Evolutionary conservation across 2,797 vertebrate genomes (phyloP).

Genomic region (Anisognathus igniventris): DNA sequence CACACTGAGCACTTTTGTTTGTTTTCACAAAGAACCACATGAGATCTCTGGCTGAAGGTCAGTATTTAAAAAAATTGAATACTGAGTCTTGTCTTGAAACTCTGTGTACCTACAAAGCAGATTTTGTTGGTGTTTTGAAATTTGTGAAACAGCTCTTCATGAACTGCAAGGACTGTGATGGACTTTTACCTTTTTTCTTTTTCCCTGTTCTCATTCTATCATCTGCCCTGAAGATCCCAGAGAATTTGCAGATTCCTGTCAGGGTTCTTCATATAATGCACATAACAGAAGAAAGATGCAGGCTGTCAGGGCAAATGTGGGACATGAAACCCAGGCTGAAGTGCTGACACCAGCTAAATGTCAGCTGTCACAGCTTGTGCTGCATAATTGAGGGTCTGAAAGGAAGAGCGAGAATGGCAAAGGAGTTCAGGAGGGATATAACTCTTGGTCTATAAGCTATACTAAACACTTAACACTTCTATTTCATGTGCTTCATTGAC

Average conservation of each 20-base stretch:
- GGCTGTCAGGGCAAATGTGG: background rate
- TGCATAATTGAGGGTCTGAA: background rate
- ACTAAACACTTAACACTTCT: background rate
- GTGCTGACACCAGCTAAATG: background rate
- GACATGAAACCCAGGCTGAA: background rate
- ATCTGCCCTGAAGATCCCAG: background rate
- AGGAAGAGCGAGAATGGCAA: background rate
- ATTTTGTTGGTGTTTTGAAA: background rate
- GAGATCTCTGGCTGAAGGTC: background rate
- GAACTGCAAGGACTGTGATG: background rate
- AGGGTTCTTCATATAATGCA: background rate
- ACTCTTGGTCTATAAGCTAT: background rate
- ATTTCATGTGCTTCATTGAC: background rate
- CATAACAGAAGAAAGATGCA: fast-evolving
- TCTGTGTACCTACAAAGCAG: background rate
- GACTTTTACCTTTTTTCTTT: background rate
- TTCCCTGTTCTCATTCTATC: background rate
- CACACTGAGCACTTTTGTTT: background rate
- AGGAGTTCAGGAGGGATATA: background rate
- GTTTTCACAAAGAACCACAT: background rate
- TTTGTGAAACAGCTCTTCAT: background rate
- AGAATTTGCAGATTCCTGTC: background rate
- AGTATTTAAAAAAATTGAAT: background rate
- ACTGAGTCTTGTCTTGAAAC: background rate
- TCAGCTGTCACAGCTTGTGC: fast-evolving